These are phyloP conservation scores for Hanleya hanleyi DNA, from an alignment of 2,888 invertebrate species.

Conservation along the genomic window DNA sequence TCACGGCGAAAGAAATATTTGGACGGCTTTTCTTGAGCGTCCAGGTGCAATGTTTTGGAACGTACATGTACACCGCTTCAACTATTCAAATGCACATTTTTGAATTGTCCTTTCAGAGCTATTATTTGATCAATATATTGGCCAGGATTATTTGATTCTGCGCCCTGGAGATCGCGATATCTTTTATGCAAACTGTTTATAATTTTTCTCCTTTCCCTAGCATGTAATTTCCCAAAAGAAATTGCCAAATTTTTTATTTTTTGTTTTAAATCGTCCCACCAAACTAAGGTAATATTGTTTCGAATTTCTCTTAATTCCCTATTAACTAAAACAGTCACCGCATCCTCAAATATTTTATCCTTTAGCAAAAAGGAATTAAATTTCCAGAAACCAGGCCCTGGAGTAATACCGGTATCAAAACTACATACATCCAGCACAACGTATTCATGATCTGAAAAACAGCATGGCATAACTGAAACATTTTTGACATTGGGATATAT, in stretches of 20 bases:
- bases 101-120: not conserved
- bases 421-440: not conserved
- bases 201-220: not conserved
- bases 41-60: not conserved
- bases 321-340: not conserved
- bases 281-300: not conserved
- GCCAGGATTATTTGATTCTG: not conserved
- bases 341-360: not conserved
- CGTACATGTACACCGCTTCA: not conserved
- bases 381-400: conserved; percentile 3
- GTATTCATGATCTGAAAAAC: conserved; percentile 12
- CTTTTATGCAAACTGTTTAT: not conserved
- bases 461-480: not conserved
- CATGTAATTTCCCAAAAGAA: not conserved
- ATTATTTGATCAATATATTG: not conserved
- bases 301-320: not conserved
- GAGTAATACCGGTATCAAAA: not conserved
- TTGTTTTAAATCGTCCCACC: not conserved
- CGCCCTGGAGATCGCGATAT: not conserved
- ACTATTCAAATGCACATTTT: not conserved
- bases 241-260: not conserved
- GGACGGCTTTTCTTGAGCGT: not conserved
- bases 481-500: not conserved
- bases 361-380: not conserved
- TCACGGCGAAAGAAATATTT: not conserved